Evolutionary conservation across 2,888 invertebrate species (phyloP), one percentile per base, ranked within the genome.

Genomic region (Patella ulyssiponensis): DNA sequence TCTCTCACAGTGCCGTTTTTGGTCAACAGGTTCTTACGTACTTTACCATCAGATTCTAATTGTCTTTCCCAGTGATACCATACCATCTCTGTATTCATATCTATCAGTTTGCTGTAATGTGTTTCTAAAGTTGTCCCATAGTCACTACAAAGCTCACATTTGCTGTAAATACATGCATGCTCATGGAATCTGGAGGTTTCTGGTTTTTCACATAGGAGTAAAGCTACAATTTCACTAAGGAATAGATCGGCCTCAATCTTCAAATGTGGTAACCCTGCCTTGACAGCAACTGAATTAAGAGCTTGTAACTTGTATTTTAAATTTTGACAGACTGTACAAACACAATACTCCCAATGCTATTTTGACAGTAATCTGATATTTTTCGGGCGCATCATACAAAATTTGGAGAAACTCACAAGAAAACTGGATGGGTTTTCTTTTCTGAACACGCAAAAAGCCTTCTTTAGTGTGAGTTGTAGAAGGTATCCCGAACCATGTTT

Each of bases 241-340:
- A 44, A 44, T 44, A 44, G 44, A 44, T 44, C 44, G 64, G 23
- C 23, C n/a, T 20, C 23, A n/a, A 64, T 64, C 64, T 11, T 64
- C 20, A 17, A 20, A 20, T 64, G n/a, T 64, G 15, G 20, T n/a
- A 11, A 20, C 64, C n/a, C 23, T 20, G 11, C 11, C 64, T 64
- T 64, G 11, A 64, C 64, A 33, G 58, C 74, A 74, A 20, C n/a
- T 64, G 76, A 73, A 69, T 71, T 76, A 2, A 84, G 74, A 58
- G 79, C 70, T 9, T 80, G 51, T 9, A 83, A 75, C 74, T 84
- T 83, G 74, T 76, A 80, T 52, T 81, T 70, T 1, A 82, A 76
- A 58, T 84, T 84, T 9, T 74, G 75, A 73, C 84, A 85, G 33
- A 80, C 80, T 2, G 56, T 56, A 75, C 85, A 85, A 20, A 76